Evolutionary conservation across 2,888 invertebrate species (phyloP).

Genomic region (Drosophila anomalipes): DNA sequence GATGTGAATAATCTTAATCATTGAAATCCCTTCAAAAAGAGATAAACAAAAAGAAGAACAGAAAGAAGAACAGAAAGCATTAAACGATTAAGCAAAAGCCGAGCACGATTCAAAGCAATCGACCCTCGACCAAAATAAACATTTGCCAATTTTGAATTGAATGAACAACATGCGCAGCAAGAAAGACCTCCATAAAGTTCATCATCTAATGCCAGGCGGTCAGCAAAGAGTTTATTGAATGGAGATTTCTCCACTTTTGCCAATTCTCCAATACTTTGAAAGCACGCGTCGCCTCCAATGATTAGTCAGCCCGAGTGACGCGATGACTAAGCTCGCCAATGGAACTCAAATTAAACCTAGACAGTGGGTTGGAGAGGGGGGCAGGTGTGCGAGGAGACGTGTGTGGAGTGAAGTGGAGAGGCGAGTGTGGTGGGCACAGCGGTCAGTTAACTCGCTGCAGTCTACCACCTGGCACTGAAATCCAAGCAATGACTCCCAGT

Average conservation of each 20-base stretch:
- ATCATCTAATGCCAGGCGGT: slow-evolving; percentile 5
- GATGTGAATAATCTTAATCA: slow-evolving; percentile 21
- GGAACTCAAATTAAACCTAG: slow-evolving; percentile 62
- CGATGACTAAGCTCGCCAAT: slow-evolving; percentile 67
- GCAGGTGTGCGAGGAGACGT: background rate
- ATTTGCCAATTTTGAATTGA: slow-evolving; percentile 47
- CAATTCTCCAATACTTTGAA: slow-evolving; percentile 24
- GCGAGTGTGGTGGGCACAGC: slow-evolving; percentile 13
- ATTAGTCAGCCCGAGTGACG: slow-evolving; percentile 61
- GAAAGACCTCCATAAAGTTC: slow-evolving; percentile 12
- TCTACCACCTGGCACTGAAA: slow-evolving; percentile 52
- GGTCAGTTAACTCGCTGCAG: slow-evolving; percentile 55
- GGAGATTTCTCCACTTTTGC: slow-evolving; percentile 1
- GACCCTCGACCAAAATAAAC: slow-evolving; percentile 29
- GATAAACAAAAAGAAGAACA: background rate
- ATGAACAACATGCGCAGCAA: slow-evolving; percentile 14
- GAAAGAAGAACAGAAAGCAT: background rate
- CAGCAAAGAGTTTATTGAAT: slow-evolving; percentile 56
- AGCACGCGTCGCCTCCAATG: slow-evolving; percentile 51
- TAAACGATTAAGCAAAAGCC: slow-evolving; percentile 12
- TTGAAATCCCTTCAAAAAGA: slow-evolving; percentile 22
- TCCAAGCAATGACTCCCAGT: slow-evolving; percentile 28
- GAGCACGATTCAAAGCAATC: slow-evolving; percentile 8
- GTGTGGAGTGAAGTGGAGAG: slow-evolving; percentile 1
- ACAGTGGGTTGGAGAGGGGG: background rate